Evolutionary conservation across 2,888 invertebrate genomes (phyloP).

Genomic region (Candidula unifasciata): DNA sequence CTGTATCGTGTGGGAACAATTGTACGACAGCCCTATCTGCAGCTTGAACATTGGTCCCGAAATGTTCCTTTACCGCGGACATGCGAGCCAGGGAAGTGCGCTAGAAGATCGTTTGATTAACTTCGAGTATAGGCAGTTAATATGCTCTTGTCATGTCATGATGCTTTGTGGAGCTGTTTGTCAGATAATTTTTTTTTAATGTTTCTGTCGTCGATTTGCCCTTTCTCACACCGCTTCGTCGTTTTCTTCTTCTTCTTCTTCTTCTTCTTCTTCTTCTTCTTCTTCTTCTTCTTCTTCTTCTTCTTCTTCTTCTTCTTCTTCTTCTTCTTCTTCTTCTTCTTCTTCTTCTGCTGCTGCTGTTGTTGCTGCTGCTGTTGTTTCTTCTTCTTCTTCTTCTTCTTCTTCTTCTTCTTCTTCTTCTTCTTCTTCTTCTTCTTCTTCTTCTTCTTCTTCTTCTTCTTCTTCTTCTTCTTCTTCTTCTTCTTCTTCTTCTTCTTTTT

Average conservation of each 20-base stretch:
- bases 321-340: slow-evolving; percentile 40
- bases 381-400: slow-evolving; percentile 30
- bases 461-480: not conserved
- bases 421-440: not conserved
- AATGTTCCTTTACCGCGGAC: too few species aligned
- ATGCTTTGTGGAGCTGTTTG: too few species aligned
- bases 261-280: not conserved
- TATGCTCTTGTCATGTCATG: too few species aligned
- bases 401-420: slow-evolving; percentile 10
- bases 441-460: slow-evolving; percentile 76
- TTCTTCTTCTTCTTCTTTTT: not conserved
- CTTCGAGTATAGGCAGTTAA: too few species aligned
- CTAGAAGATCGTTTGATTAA: too few species aligned
- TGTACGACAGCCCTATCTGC: too few species aligned
- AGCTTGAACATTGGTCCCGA: too few species aligned
- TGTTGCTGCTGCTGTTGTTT: slow-evolving; percentile 18
- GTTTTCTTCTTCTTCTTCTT: not conserved
- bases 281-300: too few species aligned
- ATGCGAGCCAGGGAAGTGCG: too few species aligned
- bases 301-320: not conserved
- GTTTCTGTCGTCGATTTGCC: too few species aligned
- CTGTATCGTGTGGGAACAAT: too few species aligned
- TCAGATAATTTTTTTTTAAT: too few species aligned
- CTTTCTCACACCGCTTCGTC: not conserved
- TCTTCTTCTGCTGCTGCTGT: slow-evolving; percentile 33